Conservation (phyloP, 1,140 invertebrate genomes). For the Drosophila malerkotliana region DNA sequence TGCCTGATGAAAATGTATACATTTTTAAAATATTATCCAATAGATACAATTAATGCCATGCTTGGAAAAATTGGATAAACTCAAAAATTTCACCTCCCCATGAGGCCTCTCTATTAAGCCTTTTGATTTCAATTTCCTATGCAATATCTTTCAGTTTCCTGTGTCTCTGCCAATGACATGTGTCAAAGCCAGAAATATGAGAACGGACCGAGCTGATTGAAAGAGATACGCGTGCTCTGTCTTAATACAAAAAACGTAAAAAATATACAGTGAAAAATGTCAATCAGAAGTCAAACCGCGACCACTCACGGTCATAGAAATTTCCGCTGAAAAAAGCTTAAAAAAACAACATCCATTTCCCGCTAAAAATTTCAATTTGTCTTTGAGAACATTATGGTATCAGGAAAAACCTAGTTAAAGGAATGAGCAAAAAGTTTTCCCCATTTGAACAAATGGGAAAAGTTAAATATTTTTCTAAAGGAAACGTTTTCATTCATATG, state of each 20-base stretch:
- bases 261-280: conserved; percentile 55
- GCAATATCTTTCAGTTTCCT: conserved; percentile 44
- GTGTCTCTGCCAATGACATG: conserved; percentile 62
- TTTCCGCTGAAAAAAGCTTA: conserved; percentile 57
- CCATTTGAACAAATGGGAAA: conserved; percentile 1
- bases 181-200: conserved; percentile 70
- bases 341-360: conserved; percentile 5
- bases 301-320: conserved; percentile 65
- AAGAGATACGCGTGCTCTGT: conserved; percentile 37
- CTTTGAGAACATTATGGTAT: not conserved
- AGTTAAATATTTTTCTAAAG: conserved; percentile 14
- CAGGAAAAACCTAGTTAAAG: not conserved
- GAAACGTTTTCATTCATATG: conserved; percentile 17
- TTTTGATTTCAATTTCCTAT: conserved; percentile 31
- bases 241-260: conserved; percentile 30
- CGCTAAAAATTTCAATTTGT: not conserved
- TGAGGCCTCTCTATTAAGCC: not conserved
- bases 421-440: not conserved
- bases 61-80: not conserved
- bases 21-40: not conserved
- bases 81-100: not conserved
- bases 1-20: not conserved
- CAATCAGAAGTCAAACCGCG: conserved; percentile 77
- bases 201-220: conserved; percentile 26
- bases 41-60: not conserved